Evolutionary conservation across 2,888 invertebrate species (phyloP).

Genomic region (Ptycholaimellus sp.): DNA sequence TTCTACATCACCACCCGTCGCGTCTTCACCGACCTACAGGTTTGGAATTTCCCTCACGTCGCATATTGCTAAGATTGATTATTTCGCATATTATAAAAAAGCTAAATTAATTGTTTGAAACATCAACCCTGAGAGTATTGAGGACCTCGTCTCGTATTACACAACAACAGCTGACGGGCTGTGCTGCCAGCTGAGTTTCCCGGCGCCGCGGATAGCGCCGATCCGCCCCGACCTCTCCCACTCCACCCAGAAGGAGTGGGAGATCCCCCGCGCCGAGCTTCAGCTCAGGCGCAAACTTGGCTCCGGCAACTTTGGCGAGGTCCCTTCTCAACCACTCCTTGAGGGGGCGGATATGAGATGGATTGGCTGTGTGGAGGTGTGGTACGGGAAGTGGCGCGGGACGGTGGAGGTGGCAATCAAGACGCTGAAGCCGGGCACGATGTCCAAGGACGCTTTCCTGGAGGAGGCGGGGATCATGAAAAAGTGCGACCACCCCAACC

Average conservation of each 20-base stretch:
- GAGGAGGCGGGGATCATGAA: slow-evolving; percentile 95
- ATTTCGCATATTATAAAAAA: not conserved
- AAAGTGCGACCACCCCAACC: slow-evolving; percentile 75
- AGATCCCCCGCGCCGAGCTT: slow-evolving; percentile 66
- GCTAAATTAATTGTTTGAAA: not conserved
- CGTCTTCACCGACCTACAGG: slow-evolving; percentile 63
- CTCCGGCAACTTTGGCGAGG: slow-evolving; percentile 92
- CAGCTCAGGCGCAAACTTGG: slow-evolving; percentile 65
- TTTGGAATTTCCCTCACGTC: too few species aligned
- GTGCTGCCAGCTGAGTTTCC: slow-evolving; percentile 63
- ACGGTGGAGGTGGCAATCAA: slow-evolving; percentile 91
- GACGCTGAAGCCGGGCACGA: slow-evolving; percentile 76
- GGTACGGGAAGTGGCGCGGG: slow-evolving; percentile 70
- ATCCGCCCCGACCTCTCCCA: slow-evolving; percentile 85
- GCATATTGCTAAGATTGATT: too few species aligned
- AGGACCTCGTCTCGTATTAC: slow-evolving; percentile 22
- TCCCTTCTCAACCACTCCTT: too few species aligned
- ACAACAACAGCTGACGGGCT: slow-evolving; percentile 68
- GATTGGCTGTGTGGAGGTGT: too few species aligned
- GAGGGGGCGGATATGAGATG: too few species aligned
- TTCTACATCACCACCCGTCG: slow-evolving; percentile 70
- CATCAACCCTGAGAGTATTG: not conserved
- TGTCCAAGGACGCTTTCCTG: slow-evolving; percentile 86
- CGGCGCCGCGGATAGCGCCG: slow-evolving; percentile 77
- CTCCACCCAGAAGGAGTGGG: slow-evolving; percentile 79